Conservation (phyloP, 2,888 invertebrate species). For the Lepeophtheirus nordmannii region DNA sequence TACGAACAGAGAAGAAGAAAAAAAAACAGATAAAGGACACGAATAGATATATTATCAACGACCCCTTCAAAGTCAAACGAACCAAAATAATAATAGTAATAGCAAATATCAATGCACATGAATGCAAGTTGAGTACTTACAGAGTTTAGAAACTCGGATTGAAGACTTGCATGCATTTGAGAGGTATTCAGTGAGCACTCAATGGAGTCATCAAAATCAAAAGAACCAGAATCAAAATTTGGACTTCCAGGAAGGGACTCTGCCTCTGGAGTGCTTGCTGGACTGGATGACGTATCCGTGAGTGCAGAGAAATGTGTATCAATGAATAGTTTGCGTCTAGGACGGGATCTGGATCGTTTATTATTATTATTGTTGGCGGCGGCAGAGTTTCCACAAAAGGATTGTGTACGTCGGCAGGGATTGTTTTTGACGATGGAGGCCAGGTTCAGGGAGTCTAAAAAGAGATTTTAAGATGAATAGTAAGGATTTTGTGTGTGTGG, state of each 20-base stretch:
- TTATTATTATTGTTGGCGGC: not conserved
- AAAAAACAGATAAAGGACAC: too few species aligned
- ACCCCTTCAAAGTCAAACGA: too few species aligned
- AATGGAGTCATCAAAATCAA: not conserved
- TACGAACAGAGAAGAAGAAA: too few species aligned
- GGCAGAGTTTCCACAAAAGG: not conserved
- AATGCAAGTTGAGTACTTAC: slow-evolving; percentile 17
- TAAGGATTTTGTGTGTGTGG: too few species aligned
- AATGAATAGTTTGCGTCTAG: not conserved
- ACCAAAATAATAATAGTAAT: too few species aligned
- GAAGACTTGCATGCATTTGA: slow-evolving; percentile 18
- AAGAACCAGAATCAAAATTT: not conserved
- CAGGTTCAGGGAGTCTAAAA: not conserved
- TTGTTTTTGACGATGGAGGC: slow-evolving; percentile 1
- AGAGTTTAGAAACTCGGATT: slow-evolving; percentile 23
- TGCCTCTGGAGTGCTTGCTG: not conserved
- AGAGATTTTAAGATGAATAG: not conserved
- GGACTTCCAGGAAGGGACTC: slow-evolving; percentile 1
- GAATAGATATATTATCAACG: too few species aligned
- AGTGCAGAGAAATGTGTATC: not conserved
- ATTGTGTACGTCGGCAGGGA: not conserved
- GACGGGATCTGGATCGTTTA: not conserved
- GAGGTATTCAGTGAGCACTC: not conserved
- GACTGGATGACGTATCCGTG: not conserved
- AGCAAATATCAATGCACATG: too few species aligned